Evolutionary conservation across 1,140 invertebrate genomes (phyloP), one percentile per base, ranked within the genome.

Genomic region (Mycetomoellerius zeteki): DNA sequence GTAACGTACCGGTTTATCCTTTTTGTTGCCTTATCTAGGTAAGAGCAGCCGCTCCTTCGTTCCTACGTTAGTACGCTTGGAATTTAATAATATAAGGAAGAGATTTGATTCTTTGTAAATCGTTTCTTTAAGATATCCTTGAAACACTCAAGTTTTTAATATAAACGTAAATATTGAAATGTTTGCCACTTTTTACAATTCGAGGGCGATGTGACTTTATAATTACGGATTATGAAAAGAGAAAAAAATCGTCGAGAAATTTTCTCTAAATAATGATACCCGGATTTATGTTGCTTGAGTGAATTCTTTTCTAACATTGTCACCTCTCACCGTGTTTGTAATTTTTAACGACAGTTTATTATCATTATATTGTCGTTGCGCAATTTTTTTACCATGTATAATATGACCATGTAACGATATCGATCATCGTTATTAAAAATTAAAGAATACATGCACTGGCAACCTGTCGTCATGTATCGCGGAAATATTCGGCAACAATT

Each of bases 71-170:
- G 37, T 8, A 27, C 27, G 47, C 14, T 72, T 24, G 78, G 43
- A 50, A 58, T 78, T 60, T 65, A n/a, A 21, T 60, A 30, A 52
- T 78, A 78, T 30, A 27, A 71, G 37, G 37, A 71, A 69, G 43
- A 50, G 19, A 4, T 10, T 52, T 54, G 47, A 52, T 5, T 52
- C 52, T 60, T 19, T 65, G 43, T 16, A n/a, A 65, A 14, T 78
- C 6, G 5, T 21, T 16, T n/a, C 21, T 65, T 50, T 43, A 21
- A 67, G 65, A 78, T 24, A 56, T 1, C 5, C 16, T 3, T 24
- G 14, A 76, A 24, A 60, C 27, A 58, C 6, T 58, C 0, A 6
- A 60, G 4, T 19, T 27, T 37, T 47, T 14, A 12, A 47, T 30
- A 21, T 37, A 21, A 58, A 58, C 37, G 1, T 8, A 24, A 77